Conservation (phyloP, 1,140 invertebrate species). For the Parasteatoda tepidariorum region DNA sequence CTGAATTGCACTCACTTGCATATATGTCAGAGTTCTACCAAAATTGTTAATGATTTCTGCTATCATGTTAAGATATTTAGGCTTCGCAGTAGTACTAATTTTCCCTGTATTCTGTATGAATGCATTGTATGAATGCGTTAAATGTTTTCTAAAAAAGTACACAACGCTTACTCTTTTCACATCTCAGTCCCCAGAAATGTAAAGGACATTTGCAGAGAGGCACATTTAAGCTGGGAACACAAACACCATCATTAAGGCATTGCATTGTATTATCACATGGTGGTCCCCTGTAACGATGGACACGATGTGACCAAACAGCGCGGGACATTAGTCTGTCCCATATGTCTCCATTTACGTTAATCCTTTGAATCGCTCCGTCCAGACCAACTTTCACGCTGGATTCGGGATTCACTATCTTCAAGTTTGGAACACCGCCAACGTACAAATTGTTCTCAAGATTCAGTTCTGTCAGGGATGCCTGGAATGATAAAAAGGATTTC, state of each 20-base stretch:
- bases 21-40: too few relatives aligned
- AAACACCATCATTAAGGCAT: constrained; percentile 82
- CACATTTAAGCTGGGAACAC: constrained; percentile 78
- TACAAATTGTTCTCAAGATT: constrained; percentile 87
- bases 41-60: too few relatives aligned
- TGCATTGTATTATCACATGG: constrained; percentile 75
- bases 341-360: constrained; percentile 82
- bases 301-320: constrained; percentile 68
- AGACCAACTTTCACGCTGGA: constrained; percentile 80
- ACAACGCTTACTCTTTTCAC: constrained; percentile 81
- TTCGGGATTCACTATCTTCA: constrained; percentile 78
- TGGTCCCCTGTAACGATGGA: constrained; percentile 77
- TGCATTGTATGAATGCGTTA: too few relatives aligned
- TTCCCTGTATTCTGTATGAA: too few relatives aligned
- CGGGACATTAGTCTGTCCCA: constrained; percentile 70
- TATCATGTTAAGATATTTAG: too few relatives aligned
- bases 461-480: constrained; percentile 82
- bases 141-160: too few relatives aligned
- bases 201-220: constrained; percentile 74
- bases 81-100: too few relatives aligned
- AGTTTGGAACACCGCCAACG: constrained; percentile 82
- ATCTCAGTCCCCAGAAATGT: constrained; percentile 76
- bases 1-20: too few relatives aligned
- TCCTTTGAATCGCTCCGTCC: constrained; percentile 84
- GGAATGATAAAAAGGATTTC: neutral